Evolutionary conservation across 2,797 vertebrate species (phyloP).

Genomic region (Molossus alvarezi): DNA sequence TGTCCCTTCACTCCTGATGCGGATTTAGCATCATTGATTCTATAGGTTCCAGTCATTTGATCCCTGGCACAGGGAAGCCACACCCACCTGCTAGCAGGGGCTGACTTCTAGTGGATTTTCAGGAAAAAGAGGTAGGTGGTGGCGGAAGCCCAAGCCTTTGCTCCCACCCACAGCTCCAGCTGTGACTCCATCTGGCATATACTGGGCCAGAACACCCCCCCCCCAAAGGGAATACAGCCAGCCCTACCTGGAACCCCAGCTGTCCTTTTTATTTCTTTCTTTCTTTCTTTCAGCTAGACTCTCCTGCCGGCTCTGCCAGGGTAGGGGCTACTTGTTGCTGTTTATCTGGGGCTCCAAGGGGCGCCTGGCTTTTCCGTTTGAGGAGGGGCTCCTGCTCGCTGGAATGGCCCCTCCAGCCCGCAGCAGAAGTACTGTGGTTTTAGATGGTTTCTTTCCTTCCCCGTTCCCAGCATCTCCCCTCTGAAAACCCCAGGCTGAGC

Average conservation of each 20-base stretch:
- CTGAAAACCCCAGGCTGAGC: not conserved
- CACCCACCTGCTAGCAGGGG: constrained; percentile 14
- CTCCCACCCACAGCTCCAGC: constrained; percentile 66
- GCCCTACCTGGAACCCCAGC: constrained; percentile 72
- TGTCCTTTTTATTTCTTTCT: not conserved
- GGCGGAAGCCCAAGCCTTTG: not conserved
- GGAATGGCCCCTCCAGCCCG: not conserved
- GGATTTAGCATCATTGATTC: not conserved
- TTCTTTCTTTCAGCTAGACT: not conserved
- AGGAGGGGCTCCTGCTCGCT: not conserved
- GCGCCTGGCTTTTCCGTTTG: not conserved
- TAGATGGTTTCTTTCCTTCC: not conserved
- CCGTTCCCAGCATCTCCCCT: not conserved
- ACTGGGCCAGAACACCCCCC: constrained; percentile 50
- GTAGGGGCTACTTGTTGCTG: constrained; percentile 75
- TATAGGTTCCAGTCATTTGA: not conserved
- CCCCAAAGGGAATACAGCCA: not conserved
- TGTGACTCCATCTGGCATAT: constrained; percentile 82
- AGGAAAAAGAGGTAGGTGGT: constrained; percentile 63
- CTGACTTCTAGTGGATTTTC: constrained; percentile 40
- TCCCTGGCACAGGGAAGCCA: not conserved
- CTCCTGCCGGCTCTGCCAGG: not conserved
- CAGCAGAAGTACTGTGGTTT: not conserved
- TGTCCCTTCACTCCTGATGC: constrained; percentile 17
- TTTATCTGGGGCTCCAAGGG: not conserved